These are phyloP conservation scores for Eucriotettix oculatus DNA, from an alignment of 2,888 invertebrate species.

Conservation along the genomic window DNA sequence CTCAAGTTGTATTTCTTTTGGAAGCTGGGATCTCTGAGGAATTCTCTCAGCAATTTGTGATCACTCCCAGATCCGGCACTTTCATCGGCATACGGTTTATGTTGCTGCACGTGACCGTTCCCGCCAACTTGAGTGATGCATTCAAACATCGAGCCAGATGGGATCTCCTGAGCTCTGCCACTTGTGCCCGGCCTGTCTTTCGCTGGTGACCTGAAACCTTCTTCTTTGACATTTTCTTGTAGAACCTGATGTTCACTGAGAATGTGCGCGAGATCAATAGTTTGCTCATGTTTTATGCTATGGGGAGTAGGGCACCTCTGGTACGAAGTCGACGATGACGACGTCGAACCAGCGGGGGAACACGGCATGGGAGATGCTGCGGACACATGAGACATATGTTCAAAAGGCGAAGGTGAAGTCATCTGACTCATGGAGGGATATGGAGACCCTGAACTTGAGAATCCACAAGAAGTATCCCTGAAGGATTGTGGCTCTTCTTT, in stretches of 20 bases:
- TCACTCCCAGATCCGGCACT: slow-evolving; percentile 24
- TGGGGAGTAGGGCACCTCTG: slow-evolving; percentile 17
- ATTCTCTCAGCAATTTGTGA: slow-evolving; percentile 63
- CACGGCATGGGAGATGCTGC: slow-evolving; percentile 2
- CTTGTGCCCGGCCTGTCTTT: too few relatives aligned
- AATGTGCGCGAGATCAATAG: slow-evolving; percentile 42
- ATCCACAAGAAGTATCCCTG: too few relatives aligned
- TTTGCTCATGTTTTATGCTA: slow-evolving; percentile 35
- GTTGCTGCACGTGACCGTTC: too few relatives aligned
- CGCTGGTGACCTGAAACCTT: not conserved
- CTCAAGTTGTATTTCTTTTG: slow-evolving; percentile 68
- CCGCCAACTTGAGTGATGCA: too few relatives aligned
- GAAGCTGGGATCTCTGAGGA: slow-evolving; percentile 67
- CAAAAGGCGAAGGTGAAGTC: too few relatives aligned
- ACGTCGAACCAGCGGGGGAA: slow-evolving; percentile 6
- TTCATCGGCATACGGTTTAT: not conserved
- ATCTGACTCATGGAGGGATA: too few relatives aligned
- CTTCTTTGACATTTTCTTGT: slow-evolving; percentile 22
- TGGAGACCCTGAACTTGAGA: too few relatives aligned
- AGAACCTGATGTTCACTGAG: slow-evolving; percentile 37
- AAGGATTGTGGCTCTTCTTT: too few relatives aligned
- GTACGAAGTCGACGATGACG: slow-evolving; percentile 6
- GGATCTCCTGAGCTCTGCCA: too few relatives aligned
- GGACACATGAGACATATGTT: too few relatives aligned
- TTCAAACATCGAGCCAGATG: too few relatives aligned